Evolutionary conservation across 1,140 invertebrate genomes (phyloP).

Genomic region (Zaprionus inermis): DNA sequence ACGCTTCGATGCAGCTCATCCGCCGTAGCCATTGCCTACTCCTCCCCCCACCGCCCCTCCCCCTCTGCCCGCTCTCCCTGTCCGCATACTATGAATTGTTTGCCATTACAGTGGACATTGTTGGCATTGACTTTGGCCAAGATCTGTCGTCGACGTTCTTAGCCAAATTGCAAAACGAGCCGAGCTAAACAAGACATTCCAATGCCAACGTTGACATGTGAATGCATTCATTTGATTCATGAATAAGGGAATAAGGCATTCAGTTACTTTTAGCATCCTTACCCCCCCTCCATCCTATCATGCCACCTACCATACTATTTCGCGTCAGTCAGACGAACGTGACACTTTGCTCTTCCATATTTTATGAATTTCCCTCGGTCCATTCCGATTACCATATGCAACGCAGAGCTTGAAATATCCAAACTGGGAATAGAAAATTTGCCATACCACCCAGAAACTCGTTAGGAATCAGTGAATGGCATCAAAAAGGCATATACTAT

Average conservation of each 20-base stretch:
- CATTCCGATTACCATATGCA: not conserved
- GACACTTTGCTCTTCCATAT: not conserved
- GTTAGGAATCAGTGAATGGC: no score
- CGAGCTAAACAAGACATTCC: constrained; percentile 10
- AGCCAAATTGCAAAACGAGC: constrained; percentile 7
- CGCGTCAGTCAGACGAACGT: not conserved
- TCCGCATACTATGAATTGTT: constrained; percentile 4
- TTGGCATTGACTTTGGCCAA: constrained; percentile 45
- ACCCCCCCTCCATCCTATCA: not conserved
- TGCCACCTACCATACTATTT: constrained; percentile 2
- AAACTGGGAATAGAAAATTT: not conserved
- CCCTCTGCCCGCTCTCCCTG: not conserved
- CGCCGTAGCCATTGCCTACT: constrained; percentile 17
- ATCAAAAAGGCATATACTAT: no score
- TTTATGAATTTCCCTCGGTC: not conserved
- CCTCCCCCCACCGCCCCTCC: not conserved
- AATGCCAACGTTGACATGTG: constrained; percentile 18
- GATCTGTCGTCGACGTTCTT: constrained; percentile 3
- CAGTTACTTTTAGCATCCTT: not conserved
- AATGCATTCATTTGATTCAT: constrained; percentile 32
- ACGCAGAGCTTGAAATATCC: not conserved
- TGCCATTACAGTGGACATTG: constrained; percentile 27
- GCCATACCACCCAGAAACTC: not conserved
- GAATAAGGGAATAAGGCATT: constrained; percentile 27
- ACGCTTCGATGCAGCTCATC: constrained; percentile 46